Percentiles rank a stretch among this genome's conserved stretches.
Evolutionary conservation across 2,888 invertebrate genomes (phyloP).

Genomic region (Trichopoda pennipes): DNA sequence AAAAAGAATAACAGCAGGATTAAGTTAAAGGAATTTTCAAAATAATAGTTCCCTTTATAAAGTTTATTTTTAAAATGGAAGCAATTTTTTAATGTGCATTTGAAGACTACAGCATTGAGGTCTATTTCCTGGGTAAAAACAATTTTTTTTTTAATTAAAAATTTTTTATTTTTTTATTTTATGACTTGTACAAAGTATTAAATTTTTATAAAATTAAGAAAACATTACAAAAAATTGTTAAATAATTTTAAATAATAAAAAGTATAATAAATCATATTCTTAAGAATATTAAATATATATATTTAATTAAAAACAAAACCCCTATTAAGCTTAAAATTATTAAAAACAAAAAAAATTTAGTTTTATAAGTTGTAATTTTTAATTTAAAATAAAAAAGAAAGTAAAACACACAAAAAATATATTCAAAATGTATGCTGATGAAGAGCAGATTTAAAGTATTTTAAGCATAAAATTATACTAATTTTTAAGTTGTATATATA

Average conservation of each 20-base stretch:
- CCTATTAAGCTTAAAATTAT: slow-evolving; percentile 62
- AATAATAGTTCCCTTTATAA: no score
- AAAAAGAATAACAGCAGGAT: no score
- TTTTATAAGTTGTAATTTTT: slow-evolving; percentile 60
- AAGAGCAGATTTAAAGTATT: slow-evolving; percentile 63
- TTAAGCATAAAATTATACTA: slow-evolving; percentile 52
- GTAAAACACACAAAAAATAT: slow-evolving; percentile 54
- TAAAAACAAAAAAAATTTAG: slow-evolving; percentile 52
- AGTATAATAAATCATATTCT: slow-evolving; percentile 50
- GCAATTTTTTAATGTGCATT: background rate
- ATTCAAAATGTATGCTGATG: slow-evolving; percentile 59
- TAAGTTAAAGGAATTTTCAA: no score
- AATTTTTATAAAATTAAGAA: slow-evolving; percentile 66
- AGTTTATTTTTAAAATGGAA: background rate
- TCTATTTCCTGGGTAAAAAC: slow-evolving; percentile 17
- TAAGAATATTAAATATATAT: slow-evolving; percentile 47
- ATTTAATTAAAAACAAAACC: slow-evolving; percentile 41
- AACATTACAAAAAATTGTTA: slow-evolving; percentile 62
- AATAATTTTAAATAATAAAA: slow-evolving; percentile 69
- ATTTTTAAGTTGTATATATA: slow-evolving; percentile 62
- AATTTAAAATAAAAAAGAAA: slow-evolving; percentile 17
- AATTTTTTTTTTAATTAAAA: slow-evolving; percentile 70
- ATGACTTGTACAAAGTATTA: slow-evolving; percentile 78
- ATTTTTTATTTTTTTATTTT: slow-evolving; percentile 70
- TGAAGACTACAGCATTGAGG: background rate